phyloP scores from a whole-genome alignment of 1,140 invertebrate genomes.

The Eurosta solidaginis region DNA sequence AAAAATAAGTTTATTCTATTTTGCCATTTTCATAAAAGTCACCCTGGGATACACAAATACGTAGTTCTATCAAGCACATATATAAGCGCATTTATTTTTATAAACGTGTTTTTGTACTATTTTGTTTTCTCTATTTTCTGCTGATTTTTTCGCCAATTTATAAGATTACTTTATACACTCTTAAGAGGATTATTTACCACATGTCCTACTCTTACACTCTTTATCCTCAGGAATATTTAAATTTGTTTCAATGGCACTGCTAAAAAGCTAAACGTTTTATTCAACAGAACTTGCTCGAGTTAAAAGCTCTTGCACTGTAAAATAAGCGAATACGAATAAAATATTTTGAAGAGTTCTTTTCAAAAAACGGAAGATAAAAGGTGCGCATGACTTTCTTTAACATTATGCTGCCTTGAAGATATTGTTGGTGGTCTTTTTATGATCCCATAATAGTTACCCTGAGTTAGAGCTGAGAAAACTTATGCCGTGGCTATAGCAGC shows the following conservation, averaged over 20 bases:
- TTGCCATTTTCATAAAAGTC: too few relatives aligned
- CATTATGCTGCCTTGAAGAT: too few relatives aligned
- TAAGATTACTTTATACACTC: slow-evolving; percentile 19
- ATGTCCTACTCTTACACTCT: background rate
- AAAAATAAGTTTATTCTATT: too few relatives aligned
- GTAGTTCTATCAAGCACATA: background rate
- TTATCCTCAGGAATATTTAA: background rate
- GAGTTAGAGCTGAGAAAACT: too few relatives aligned
- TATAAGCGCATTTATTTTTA: background rate
- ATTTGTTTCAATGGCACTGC: background rate
- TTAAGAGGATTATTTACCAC: background rate
- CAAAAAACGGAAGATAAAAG: too few relatives aligned
- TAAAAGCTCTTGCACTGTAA: background rate
- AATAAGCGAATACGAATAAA: slow-evolving; percentile 17
- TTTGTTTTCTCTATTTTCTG: background rate
- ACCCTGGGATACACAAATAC: too few relatives aligned
- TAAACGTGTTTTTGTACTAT: background rate
- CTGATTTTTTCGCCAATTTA: slow-evolving; percentile 2
- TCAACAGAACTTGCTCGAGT: slow-evolving; percentile 11
- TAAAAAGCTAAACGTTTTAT: slow-evolving; percentile 7
- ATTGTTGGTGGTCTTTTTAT: too few relatives aligned
- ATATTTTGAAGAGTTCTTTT: too few relatives aligned
- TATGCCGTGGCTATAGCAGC: too few relatives aligned
- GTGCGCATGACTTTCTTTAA: too few relatives aligned
- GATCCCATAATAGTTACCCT: too few relatives aligned